Conservation (phyloP, 2,797 vertebrate genomes). For the Rhynchotus rufescens region DNA sequence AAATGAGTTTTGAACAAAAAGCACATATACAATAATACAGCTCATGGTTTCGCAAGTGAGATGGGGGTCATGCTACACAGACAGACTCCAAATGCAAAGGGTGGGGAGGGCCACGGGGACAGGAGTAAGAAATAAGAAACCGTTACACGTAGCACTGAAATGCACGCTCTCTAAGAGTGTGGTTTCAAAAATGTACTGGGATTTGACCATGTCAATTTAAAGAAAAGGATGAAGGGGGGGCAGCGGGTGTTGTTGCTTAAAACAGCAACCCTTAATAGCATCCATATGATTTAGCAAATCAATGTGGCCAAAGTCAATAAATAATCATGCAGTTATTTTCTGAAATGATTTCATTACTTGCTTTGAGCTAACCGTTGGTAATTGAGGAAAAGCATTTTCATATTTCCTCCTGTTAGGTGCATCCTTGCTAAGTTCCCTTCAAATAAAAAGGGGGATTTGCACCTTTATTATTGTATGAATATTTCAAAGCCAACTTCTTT, state of each 20-base stretch:
- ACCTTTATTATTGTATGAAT: conserved; percentile 20
- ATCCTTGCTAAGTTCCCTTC: conserved; percentile 31
- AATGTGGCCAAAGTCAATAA: conserved; percentile 81
- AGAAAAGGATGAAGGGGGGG: conserved; percentile 28
- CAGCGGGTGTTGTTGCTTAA: conserved; percentile 67
- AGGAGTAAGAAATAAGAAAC: conserved; percentile 63
- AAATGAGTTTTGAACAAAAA: conserved; percentile 33
- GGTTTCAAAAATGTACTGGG: conserved; percentile 71
- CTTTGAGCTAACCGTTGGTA: conserved; percentile 65
- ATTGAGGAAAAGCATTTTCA: conserved; percentile 58
- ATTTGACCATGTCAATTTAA: conserved; percentile 76
- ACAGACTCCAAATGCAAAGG: conserved; percentile 46
- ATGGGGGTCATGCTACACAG: conserved; percentile 30
- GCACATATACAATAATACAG: conserved; percentile 8
- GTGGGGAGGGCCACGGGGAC: not conserved
- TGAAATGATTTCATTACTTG: conserved; percentile 78
- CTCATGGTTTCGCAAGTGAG: conserved; percentile 27
- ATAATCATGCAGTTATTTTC: conserved; percentile 80
- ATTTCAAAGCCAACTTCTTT: conserved; percentile 61
- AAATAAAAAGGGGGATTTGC: conserved; percentile 37
- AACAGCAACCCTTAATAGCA: conserved; percentile 81
- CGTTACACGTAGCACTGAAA: conserved; percentile 54
- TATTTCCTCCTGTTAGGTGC: conserved; percentile 46
- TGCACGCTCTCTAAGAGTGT: conserved; percentile 47
- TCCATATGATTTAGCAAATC: conserved; percentile 81